Conservation (phyloP, 92 coral and sea anemone genomes). For the Diadumene lineata region DNA sequence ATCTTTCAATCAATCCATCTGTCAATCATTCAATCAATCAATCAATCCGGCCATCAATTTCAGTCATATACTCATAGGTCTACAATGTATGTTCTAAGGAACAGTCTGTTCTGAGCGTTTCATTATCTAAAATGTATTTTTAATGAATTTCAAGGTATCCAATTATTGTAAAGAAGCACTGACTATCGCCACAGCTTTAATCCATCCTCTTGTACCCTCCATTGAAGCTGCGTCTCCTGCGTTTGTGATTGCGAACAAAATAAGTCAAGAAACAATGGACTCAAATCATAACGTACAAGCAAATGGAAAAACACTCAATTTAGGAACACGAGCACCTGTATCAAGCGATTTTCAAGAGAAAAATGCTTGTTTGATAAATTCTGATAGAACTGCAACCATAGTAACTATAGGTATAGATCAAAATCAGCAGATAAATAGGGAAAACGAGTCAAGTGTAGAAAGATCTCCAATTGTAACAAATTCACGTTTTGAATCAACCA, state of each 20-base stretch:
- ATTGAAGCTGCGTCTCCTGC: constrained; percentile 17
- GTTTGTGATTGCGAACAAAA: neutral
- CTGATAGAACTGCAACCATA: neutral
- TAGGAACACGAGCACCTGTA: too few species aligned
- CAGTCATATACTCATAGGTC: too few species aligned
- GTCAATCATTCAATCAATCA: too few species aligned
- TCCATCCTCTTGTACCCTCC: constrained; percentile 37
- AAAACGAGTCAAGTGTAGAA: neutral
- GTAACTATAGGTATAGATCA: too few species aligned
- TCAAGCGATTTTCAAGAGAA: too few species aligned
- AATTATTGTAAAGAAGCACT: constrained; percentile 42
- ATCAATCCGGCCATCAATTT: too few species aligned
- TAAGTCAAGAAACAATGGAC: neutral
- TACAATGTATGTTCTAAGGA: too few species aligned
- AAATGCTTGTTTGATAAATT: neutral
- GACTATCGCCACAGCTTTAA: constrained; percentile 24
- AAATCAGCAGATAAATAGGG: neutral
- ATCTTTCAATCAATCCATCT: too few species aligned
- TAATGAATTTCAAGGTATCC: constrained; percentile 18
- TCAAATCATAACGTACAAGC: neutral
- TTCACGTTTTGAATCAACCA: neutral
- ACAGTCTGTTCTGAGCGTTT: too few species aligned
- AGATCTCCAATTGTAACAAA: neutral
- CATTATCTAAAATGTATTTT: neutral
- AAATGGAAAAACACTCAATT: neutral